These are phyloP conservation scores for Rhamphomyia laevipes DNA, from an alignment of 2,888 invertebrate species.

Conservation along the genomic window DNA sequence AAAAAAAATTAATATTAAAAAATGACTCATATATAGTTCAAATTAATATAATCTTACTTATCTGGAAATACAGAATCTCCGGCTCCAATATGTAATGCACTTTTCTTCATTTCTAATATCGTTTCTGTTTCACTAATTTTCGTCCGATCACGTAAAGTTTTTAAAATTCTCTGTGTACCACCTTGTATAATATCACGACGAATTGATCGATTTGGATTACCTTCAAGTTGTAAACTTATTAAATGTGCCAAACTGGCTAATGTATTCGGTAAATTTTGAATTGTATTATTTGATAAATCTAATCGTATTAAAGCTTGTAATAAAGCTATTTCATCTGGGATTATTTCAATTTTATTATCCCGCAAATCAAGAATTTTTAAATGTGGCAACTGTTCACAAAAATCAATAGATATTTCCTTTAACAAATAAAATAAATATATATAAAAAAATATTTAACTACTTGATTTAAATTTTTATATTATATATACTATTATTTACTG, in stretches of 20 bases:
- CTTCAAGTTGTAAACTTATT: slow-evolving; percentile 71
- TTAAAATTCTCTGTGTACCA: slow-evolving; percentile 72
- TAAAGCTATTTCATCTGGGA: slow-evolving; percentile 69
- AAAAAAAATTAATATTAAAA: slow-evolving; percentile 9
- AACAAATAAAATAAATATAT: slow-evolving; percentile 8
- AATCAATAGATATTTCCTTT: slow-evolving; percentile 57
- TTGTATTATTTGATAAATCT: slow-evolving; percentile 73
- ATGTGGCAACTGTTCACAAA: slow-evolving; percentile 59
- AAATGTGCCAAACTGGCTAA: slow-evolving; percentile 61
- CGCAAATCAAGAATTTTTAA: slow-evolving; percentile 65
- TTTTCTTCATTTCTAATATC: slow-evolving; percentile 10
- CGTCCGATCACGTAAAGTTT: slow-evolving; percentile 55
- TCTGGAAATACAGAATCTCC: slow-evolving; percentile 22
- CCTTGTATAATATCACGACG: slow-evolving; percentile 72
- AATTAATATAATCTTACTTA: slow-evolving; percentile 19
- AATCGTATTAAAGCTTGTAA: slow-evolving; percentile 66
- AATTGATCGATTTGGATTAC: slow-evolving; percentile 72
- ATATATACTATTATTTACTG: slow-evolving; percentile 38
- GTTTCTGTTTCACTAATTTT: slow-evolving; percentile 9
- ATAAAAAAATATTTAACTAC: slow-evolving; percentile 7
- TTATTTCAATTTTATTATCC: slow-evolving; percentile 63
- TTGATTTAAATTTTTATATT: slow-evolving; percentile 1
- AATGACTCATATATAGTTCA: too few species aligned
- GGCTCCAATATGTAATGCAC: slow-evolving; percentile 34
- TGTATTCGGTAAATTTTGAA: slow-evolving; percentile 54